Evolutionary conservation across 2,797 vertebrate genomes (phyloP).

Genomic region (Oryzias sinensis): DNA sequence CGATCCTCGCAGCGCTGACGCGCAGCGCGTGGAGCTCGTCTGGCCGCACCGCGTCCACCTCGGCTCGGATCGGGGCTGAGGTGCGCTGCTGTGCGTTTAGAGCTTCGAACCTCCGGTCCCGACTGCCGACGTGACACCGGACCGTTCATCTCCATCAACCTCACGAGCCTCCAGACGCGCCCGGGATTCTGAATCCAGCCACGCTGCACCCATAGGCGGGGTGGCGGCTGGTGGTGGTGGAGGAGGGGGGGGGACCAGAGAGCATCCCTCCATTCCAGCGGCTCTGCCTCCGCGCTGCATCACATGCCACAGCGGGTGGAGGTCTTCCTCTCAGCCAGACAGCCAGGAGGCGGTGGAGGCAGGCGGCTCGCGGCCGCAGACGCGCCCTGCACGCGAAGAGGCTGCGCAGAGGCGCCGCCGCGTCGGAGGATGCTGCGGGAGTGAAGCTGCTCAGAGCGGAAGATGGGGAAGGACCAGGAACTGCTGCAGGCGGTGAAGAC

Average conservation of each 20-base stretch:
- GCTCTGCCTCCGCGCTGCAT: slow-evolving; percentile 15
- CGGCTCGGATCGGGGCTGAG: slow-evolving; percentile 1
- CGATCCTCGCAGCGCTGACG: slow-evolving; percentile 26
- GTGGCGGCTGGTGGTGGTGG: slow-evolving; percentile 2
- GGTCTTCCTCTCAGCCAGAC: slow-evolving; percentile 32
- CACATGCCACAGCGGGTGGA: slow-evolving; percentile 45
- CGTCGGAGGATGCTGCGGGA: slow-evolving; percentile 76
- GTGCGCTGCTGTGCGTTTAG: not conserved
- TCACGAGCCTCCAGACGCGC: slow-evolving; percentile 17
- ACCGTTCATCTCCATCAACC: slow-evolving; percentile 9
- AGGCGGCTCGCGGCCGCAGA: slow-evolving; percentile 48
- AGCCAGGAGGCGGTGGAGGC: slow-evolving; percentile 31
- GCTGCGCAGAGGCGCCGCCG: slow-evolving; percentile 65
- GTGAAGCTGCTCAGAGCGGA: slow-evolving; percentile 67
- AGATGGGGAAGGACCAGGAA: slow-evolving; percentile 98
- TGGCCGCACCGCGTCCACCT: not conserved
- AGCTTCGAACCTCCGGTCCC: slow-evolving; percentile 2
- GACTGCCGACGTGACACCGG: slow-evolving; percentile 20
- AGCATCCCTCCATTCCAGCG: slow-evolving; percentile 58
- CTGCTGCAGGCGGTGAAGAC: slow-evolving; percentile 98
- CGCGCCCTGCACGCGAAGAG: slow-evolving; percentile 61
- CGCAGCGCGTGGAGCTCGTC: slow-evolving; percentile 19
- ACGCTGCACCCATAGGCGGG: slow-evolving; percentile 19
- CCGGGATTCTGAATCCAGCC: slow-evolving; percentile 19
- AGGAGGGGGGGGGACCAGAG: slow-evolving; percentile 31